A percentile compares a stretch with the other conserved stretches of the same genome.
phyloP scores from a whole-genome alignment of 64 coral and sea anemone species.

The Montipora capricornis region DNA sequence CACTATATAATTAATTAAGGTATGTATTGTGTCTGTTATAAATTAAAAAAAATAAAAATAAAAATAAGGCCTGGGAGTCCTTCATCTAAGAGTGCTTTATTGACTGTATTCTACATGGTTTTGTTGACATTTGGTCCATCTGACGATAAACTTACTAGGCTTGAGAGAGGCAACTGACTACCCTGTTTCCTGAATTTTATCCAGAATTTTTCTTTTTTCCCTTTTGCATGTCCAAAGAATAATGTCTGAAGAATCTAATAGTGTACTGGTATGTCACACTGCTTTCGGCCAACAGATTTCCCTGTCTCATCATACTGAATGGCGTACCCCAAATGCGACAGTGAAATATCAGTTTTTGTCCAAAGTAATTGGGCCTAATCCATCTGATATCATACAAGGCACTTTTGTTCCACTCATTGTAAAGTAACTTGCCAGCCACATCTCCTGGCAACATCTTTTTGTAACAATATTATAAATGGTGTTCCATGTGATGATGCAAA shows the following conservation, averaged over 20 bases:
- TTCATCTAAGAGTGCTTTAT: constrained; percentile 42
- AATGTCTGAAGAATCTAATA: constrained; percentile 77
- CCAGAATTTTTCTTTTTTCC: constrained; percentile 37
- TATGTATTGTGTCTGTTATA: too few species aligned
- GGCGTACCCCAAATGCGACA: constrained; percentile 8
- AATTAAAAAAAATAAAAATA: too few species aligned
- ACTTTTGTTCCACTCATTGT: not conserved
- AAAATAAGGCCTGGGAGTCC: constrained; percentile 41
- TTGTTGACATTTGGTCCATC: constrained; percentile 78
- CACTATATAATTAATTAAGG: too few species aligned
- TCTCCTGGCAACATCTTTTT: too few species aligned
- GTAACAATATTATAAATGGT: too few species aligned
- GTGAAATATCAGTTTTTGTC: not conserved
- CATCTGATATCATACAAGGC: constrained; percentile 15
- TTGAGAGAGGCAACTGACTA: constrained; percentile 41
- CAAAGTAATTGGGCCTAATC: constrained; percentile 36
- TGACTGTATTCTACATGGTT: constrained; percentile 59
- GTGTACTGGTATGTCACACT: constrained; percentile 54
- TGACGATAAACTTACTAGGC: constrained; percentile 64
- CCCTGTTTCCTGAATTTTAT: constrained; percentile 16
- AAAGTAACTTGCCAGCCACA: not conserved
- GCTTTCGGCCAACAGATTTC: constrained; percentile 63
- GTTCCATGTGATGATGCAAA: too few species aligned
- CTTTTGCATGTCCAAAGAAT: constrained; percentile 77
- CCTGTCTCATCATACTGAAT: constrained; percentile 72